Evolutionary conservation across 37 sponge, comb jelly and placozoan genomes (phyloP), one percentile per base, ranked within the genome.

Genomic region (Haliclona indistincta): DNA sequence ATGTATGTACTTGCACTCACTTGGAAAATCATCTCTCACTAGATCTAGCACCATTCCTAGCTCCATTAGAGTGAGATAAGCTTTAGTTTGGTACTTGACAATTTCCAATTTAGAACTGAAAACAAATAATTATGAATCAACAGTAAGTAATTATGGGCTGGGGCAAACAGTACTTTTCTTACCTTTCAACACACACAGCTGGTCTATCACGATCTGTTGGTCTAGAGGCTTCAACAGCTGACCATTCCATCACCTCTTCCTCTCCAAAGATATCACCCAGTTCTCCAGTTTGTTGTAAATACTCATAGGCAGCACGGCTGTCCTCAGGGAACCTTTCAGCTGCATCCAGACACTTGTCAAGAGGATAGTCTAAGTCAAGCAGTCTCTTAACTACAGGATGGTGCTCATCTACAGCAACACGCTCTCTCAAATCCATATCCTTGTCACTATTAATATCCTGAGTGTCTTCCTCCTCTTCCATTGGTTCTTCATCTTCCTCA

Each of bases 361-460:
- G 54, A 23, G 53, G 6, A 60, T n/a, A 84, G 4, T 64, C 77
- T 34, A 63, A 42, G 0, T n/a, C 37, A 17, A 70, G 20, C 13
- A 84, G 63, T 45, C 63, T 41, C 41, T 30, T 54, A 20, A 84
- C 77, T 0, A 38, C 56, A 37, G 77, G 71, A 49, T 84, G 64
- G 38, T 69, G 6, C 39, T 63, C 56, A 51, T 76, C 63, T 15
- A 76, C 25, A 26, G 67, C 54, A 38, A 32, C 13, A 11, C 45
- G 38, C 34, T 63, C 45, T 4, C 15, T 23, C 8, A 64, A 45
- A 17, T 64, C 17, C 30, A 76, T 8, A 26, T 63, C 8, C 11
- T 19, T 23, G 7, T 11, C 19, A 25, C n/a, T 26, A 58, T n/a
- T n/a, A 11, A 25, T 20, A 47, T 47, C 13, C 49, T 17, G 49